Evolutionary conservation across 2,888 invertebrate genomes (phyloP).

Genomic region (Ferrisia virgata): DNA sequence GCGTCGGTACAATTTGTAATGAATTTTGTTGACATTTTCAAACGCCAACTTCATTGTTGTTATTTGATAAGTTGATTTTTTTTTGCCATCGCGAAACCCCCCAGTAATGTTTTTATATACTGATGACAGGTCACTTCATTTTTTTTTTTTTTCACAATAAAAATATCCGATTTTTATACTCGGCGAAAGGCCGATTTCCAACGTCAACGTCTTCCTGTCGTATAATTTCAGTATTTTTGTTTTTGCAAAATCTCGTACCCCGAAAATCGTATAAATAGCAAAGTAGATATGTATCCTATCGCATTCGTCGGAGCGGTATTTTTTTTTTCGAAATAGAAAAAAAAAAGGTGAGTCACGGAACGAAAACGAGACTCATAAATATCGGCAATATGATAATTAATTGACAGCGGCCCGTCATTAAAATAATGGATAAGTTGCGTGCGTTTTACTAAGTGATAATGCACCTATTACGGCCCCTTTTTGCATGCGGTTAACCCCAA

Average conservation of each 20-base stretch:
- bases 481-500: constrained; percentile 36
- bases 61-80: constrained; percentile 35
- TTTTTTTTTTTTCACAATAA: constrained; percentile 43
- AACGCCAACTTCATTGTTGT: constrained; percentile 36
- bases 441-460: constrained; percentile 45
- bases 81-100: constrained; percentile 11
- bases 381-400: constrained; percentile 43
- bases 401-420: constrained; percentile 43
- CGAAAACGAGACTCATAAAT: constrained; percentile 26
- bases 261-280: neutral
- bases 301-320: neutral
- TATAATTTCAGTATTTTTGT: constrained; percentile 22
- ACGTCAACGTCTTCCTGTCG: constrained; percentile 32
- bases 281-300: neutral
- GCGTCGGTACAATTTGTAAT: constrained; percentile 35
- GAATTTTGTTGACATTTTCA: constrained; percentile 38
- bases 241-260: neutral
- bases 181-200: constrained; percentile 24
- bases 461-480: constrained; percentile 31
- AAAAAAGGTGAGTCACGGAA: constrained; percentile 36
- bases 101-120: constrained; percentile 31
- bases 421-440: constrained; percentile 45
- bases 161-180: constrained; percentile 39
- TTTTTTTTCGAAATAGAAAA: neutral
- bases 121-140: constrained; percentile 45